phyloP scores from a whole-genome alignment of 2,797 vertebrate genomes.

The Danio albolineatus region DNA sequence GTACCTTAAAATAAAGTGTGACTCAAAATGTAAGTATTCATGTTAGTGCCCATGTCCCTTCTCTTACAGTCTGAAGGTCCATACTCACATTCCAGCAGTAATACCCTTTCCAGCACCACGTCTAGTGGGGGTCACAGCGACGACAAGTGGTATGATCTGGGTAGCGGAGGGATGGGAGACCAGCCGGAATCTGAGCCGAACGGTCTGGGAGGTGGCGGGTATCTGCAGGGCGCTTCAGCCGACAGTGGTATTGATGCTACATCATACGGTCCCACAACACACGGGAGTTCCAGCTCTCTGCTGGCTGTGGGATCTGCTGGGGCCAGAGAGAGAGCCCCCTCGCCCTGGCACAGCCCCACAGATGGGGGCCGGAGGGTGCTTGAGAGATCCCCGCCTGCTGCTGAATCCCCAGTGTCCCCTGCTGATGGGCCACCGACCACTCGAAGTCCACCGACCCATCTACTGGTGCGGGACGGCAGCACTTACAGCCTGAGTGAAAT shows the following conservation, averaged over 20 bases:
- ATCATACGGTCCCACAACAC: constrained; percentile 85
- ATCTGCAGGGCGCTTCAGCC: constrained; percentile 91
- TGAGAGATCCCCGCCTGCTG: constrained; percentile 82
- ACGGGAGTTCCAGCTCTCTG: constrained; percentile 87
- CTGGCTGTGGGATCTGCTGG: constrained; percentile 83
- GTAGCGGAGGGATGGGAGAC: constrained; percentile 80
- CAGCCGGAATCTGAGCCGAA: constrained; percentile 89
- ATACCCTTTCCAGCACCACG: constrained; percentile 96
- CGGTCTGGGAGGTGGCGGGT: constrained; percentile 88
- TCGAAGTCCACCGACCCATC: constrained; percentile 87
- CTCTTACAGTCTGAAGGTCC: constrained; percentile 87
- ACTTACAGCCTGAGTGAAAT: constrained; percentile 91
- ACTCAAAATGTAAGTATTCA: too few species aligned
- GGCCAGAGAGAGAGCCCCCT: constrained; percentile 81
- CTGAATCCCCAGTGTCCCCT: constrained; percentile 86
- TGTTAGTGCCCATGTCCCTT: not conserved
- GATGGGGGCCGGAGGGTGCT: constrained; percentile 86
- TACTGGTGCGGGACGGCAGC: constrained; percentile 91
- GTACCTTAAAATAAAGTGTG: too few species aligned
- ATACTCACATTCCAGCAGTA: constrained; percentile 98
- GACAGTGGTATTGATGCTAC: constrained; percentile 95
- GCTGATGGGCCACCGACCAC: constrained; percentile 76
- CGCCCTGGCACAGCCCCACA: constrained; percentile 94
- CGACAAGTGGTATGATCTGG: constrained; percentile 97
- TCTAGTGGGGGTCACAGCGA: constrained; percentile 95